Conservation (phyloP, 1,140 invertebrate species). For the Galleria mellonella region DNA sequence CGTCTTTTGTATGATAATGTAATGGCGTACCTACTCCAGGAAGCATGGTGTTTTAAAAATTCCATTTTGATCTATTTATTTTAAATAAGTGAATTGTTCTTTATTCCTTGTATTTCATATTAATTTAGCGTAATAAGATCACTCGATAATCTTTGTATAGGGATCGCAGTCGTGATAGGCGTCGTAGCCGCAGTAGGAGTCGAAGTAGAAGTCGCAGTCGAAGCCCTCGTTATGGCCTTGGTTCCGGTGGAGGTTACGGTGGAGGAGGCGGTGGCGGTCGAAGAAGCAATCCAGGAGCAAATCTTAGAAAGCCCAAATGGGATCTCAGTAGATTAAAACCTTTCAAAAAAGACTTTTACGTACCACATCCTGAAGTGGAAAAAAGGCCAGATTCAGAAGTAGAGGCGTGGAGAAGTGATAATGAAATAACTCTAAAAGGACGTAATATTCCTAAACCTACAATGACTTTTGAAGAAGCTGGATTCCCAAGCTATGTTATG, state of each 20-base stretch:
- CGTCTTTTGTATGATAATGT: too few species aligned
- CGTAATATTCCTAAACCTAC: constrained; percentile 88
- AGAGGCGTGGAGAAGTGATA: constrained; percentile 82
- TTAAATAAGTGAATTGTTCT: too few species aligned
- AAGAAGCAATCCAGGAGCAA: constrained; percentile 71
- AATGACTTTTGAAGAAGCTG: constrained; percentile 87
- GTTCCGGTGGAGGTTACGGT: constrained; percentile 38
- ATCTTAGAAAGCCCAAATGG: constrained; percentile 83
- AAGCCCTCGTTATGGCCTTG: constrained; percentile 55
- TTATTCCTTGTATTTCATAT: too few species aligned
- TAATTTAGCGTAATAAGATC: too few species aligned
- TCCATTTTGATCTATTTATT: too few species aligned
- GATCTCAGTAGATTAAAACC: constrained; percentile 85
- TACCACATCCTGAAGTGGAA: constrained; percentile 84
- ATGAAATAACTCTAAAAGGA: constrained; percentile 89
- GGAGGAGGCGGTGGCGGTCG: constrained; percentile 75
- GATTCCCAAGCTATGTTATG: constrained; percentile 88
- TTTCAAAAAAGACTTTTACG: constrained; percentile 96
- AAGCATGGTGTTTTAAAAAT: too few species aligned
- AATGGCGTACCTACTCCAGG: too few species aligned
- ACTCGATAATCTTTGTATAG: constrained; percentile 14
- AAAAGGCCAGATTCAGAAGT: constrained; percentile 82
- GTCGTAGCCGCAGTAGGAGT: constrained; percentile 57
- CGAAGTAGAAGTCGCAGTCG: constrained; percentile 62
- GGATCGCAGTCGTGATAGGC: constrained; percentile 61